phyloP scores from a whole-genome alignment of 2,797 vertebrate genomes.

The Oryzias dopingdopingensis region DNA sequence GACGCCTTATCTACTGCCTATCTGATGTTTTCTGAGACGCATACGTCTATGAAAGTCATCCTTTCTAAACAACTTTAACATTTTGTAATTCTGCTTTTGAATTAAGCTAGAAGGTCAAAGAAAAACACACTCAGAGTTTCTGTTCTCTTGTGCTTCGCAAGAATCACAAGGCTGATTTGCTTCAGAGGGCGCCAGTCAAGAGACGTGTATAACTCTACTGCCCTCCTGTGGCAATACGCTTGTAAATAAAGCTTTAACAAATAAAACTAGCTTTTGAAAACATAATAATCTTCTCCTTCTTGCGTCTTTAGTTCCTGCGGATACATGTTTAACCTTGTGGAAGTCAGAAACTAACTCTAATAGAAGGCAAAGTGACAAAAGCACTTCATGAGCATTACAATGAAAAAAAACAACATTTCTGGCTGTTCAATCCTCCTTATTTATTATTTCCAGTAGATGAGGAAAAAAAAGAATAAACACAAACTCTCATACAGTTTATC shows the following conservation, averaged over 20 bases:
- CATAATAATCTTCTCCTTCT: conserved; percentile 15
- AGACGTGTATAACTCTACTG: conserved; percentile 64
- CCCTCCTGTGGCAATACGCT: conserved; percentile 62
- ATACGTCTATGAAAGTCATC: conserved; percentile 6
- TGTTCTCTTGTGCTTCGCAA: conserved; percentile 27
- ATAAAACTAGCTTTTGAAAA: not conserved
- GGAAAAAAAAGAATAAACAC: conserved; percentile 32
- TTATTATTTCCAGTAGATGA: conserved; percentile 66
- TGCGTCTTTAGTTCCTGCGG: conserved; percentile 38
- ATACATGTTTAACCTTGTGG: conserved; percentile 58
- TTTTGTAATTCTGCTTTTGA: conserved; percentile 20
- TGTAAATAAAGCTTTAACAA: conserved; percentile 10
- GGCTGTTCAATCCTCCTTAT: conserved; percentile 58
- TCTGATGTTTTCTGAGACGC: conserved; percentile 23
- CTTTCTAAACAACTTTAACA: conserved; percentile 5
- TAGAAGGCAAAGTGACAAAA: conserved; percentile 65
- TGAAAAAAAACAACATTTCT: conserved; percentile 55
- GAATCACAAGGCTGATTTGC: conserved; percentile 15
- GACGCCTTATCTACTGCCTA: conserved; percentile 15
- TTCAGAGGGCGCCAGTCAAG: conserved; percentile 1
- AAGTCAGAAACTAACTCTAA: conserved; percentile 67
- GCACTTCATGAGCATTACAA: conserved; percentile 51
- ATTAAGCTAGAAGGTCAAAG: conserved; percentile 2
- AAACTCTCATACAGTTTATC: conserved; percentile 5
- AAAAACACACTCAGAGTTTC: conserved; percentile 35